Base-by-base conservation (phyloP, 2,113 vertebrate genomes). In the Probosciger aterrimus region DNA sequence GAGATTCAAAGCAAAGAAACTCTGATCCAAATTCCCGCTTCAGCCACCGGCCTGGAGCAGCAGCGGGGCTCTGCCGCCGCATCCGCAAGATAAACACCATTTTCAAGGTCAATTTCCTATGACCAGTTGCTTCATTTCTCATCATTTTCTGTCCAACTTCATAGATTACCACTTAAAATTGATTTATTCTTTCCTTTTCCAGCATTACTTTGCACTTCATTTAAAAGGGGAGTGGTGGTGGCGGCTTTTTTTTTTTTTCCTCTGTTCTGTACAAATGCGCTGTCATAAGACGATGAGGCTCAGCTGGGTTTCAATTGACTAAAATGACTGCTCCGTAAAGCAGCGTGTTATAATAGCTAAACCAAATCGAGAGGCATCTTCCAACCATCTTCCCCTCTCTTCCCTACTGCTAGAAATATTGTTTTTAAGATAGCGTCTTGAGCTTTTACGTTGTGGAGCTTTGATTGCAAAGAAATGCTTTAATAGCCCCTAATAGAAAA, bases 21-120 rank as follows among this genome's bases (percentile, higher is more conserved):
- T 80, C 44, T 47, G 88, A 73, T 91, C 95, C 78, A 53, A 82
- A 90, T 86, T 69, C 83, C 73, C 60, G 31, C 59, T 55, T 19
- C 75, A 57, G 71, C 69, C 20, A 0, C 60, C 4, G 2, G n/a
- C 89, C 93, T 44, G 43, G 46, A 83, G 67, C 63, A 85, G 77
- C 79, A 81, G 80, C 23, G 0, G 85, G 78, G 75, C 91, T 87
- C 65, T 35, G 59, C 67, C 89, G 5, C 91, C 69, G 78, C 20
- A 19, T 46, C 94, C 57, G 1, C 88, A 79, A 89, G 94, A 96
- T 94, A 97, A 97, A 96, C 94, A 93, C 88, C 85, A 70, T 95
- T 97, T 97, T 97, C 97, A 97, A 97, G 97, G 97, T 96, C 97
- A 97, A 96, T 97, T 97, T 97, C 94, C 95, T 97, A 96, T 83